Evolutionary conservation across 2,113 vertebrate species (phyloP).

Genomic region (Alaudala cheleensis): DNA sequence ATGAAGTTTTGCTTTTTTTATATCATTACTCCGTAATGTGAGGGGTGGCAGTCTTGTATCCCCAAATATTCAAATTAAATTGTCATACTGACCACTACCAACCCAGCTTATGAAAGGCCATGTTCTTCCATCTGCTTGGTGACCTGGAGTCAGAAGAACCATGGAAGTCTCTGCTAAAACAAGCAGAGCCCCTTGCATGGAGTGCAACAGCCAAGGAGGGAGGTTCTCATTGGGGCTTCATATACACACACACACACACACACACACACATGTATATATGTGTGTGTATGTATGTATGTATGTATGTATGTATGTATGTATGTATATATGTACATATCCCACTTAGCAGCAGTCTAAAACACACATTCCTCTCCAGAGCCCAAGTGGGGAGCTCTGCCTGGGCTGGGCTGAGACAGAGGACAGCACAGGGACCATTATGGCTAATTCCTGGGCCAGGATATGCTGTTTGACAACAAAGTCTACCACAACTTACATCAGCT

Average conservation of each 20-base stretch:
- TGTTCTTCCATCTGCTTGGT: neutral
- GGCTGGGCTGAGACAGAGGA: neutral
- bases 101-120: neutral
- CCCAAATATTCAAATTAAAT: neutral
- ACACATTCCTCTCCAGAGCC: neutral
- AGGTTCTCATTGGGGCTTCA: neutral
- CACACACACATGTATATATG: too few species aligned
- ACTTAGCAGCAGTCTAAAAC: neutral
- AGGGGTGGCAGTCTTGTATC: neutral
- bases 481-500: rapidly evolving
- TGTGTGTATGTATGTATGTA: too few species aligned
- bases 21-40: neutral
- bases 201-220: neutral
- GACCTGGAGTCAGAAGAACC: neutral
- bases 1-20: neutral
- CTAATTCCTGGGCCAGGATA: neutral
- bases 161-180: neutral
- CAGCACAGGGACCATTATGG: neutral
- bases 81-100: neutral
- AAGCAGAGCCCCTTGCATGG: neutral
- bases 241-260: too few species aligned
- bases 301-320: too few species aligned
- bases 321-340: neutral
- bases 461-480: neutral
- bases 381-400: neutral